Conservation (phyloP, 2,888 invertebrate genomes). For the Incurvaria masculella region DNA sequence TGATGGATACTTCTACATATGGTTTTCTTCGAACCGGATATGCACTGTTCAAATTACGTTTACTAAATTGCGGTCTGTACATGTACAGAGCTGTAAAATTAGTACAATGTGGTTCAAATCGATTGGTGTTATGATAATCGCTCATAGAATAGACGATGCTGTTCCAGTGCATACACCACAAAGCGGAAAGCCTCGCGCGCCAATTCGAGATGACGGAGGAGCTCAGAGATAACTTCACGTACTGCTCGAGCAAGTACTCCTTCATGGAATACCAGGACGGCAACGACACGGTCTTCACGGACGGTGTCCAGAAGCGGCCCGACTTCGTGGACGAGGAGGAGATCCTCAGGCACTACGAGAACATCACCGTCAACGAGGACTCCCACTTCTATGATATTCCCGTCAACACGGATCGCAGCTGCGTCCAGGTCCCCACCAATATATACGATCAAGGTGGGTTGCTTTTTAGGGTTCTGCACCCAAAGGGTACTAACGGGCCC, state of each 20-base stretch:
- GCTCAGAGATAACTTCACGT: conserved; percentile 44
- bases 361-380: conserved; percentile 63
- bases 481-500: too few species aligned
- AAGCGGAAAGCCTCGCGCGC: conserved; percentile 68
- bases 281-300: conserved; percentile 9
- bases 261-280: conserved; percentile 30
- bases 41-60: too few species aligned
- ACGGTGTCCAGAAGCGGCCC: conserved; percentile 6
- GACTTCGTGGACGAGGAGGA: conserved; percentile 5
- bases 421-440: conserved; percentile 93
- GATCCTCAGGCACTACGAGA: conserved; percentile 42
- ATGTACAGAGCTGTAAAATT: too few species aligned
- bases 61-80: too few species aligned
- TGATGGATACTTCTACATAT: too few species aligned
- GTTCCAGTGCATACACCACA: conserved; percentile 72
- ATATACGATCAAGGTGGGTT: conserved; percentile 86
- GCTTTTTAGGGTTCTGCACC: too few species aligned
- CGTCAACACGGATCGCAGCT: conserved; percentile 75
- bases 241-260: conserved; percentile 84
- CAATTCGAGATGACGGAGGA: conserved; percentile 52
- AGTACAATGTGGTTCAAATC: not conserved
- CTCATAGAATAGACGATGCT: conserved; percentile 10
- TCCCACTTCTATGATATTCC: conserved; percentile 83
- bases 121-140: conserved; percentile 7
- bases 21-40: too few species aligned